A percentile compares a stretch with the other conserved stretches of the same genome.
phyloP scores from a whole-genome alignment of 2,888 invertebrate species.

The Octodonta nipae region DNA sequence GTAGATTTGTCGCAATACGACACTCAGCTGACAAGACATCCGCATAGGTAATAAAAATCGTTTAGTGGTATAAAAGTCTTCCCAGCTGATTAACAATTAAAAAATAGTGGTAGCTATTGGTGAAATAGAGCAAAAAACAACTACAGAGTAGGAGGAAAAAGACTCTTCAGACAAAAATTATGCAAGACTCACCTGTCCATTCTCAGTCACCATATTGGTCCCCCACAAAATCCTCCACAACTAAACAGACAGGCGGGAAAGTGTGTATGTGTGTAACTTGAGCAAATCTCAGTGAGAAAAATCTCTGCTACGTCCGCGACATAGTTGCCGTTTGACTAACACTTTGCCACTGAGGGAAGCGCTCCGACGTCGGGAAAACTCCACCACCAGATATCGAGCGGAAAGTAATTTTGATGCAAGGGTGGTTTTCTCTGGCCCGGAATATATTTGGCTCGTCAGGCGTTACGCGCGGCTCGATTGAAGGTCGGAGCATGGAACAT shows the following conservation, averaged over 20 bases:
- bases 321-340: slow-evolving; percentile 22
- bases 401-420: slow-evolving; percentile 31
- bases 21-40: no score
- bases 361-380: slow-evolving; percentile 28
- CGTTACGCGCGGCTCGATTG: no score
- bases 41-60: no score
- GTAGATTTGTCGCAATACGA: no score
- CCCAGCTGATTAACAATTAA: no score
- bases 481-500: no score
- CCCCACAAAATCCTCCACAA: background rate
- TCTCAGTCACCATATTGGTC: slow-evolving; percentile 32
- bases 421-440: no score
- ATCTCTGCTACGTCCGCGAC: slow-evolving; percentile 16
- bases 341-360: slow-evolving; percentile 23
- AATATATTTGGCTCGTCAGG: no score
- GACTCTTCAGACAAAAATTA: background rate
- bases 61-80: no score
- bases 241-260: background rate
- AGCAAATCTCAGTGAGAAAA: slow-evolving; percentile 18
- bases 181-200: slow-evolving; percentile 30
- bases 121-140: no score
- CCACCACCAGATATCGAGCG: slow-evolving; percentile 35
- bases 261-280: slow-evolving; percentile 11
- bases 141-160: no score
- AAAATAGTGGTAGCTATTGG: no score